A percentile compares a stretch with the other conserved stretches of the same genome.
phyloP scores from a whole-genome alignment of 2,888 invertebrate species.

The Clusia tigrina region DNA sequence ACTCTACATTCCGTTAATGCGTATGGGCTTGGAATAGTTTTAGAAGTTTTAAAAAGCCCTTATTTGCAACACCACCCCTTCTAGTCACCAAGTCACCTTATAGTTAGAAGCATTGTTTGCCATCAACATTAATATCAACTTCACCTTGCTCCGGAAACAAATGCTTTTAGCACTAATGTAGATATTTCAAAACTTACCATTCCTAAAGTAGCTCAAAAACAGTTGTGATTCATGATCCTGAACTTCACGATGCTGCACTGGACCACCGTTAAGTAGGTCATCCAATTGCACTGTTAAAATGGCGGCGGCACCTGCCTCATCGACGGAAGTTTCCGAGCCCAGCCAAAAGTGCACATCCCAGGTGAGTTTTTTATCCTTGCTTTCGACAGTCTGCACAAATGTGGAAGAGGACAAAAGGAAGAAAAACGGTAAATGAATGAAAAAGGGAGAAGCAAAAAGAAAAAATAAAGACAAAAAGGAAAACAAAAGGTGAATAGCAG shows the following conservation, averaged over 20 bases:
- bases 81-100: too few relatives aligned
- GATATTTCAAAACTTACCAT: conserved; percentile 62
- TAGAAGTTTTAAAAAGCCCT: conserved; percentile 4
- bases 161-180: neutral
- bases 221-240: conserved; percentile 83
- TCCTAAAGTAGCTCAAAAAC: conserved; percentile 80
- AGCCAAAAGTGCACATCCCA: conserved; percentile 93
- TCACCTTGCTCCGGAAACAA: neutral
- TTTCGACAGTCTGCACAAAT: conserved; percentile 74
- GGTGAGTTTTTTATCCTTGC: conserved; percentile 70
- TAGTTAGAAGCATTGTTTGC: too few relatives aligned
- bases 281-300: conserved; percentile 84
- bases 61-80: too few relatives aligned
- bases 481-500: neutral
- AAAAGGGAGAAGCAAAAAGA: neutral
- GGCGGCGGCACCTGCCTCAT: conserved; percentile 80
- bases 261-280: conserved; percentile 81
- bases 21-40: neutral
- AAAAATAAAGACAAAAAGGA: neutral
- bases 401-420: too few relatives aligned
- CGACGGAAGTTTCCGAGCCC: conserved; percentile 79
- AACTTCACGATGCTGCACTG: conserved; percentile 86
- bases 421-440: neutral
- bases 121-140: neutral
- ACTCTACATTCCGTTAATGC: too few relatives aligned